phyloP scores from a whole-genome alignment of 2,797 vertebrate species.

The Anabacerthia variegaticeps region DNA sequence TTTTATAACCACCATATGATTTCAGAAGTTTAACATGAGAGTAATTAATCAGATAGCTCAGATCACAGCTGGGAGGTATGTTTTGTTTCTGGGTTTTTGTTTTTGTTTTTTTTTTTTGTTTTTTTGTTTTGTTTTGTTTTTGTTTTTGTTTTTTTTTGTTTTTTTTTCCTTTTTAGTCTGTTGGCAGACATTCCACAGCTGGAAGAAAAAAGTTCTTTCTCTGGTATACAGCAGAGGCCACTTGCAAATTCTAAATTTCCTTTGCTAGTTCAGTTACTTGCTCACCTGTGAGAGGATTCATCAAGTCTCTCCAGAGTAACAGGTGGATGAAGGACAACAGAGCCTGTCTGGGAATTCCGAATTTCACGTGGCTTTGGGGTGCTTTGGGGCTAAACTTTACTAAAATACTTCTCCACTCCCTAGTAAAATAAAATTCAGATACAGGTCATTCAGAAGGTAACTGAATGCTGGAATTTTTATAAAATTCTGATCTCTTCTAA shows the following conservation, averaged over 20 bases:
- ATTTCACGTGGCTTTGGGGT: rapidly evolving
- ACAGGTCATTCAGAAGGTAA: background rate
- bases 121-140: background rate
- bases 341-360: background rate
- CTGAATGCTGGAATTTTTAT: background rate
- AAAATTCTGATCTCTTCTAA: background rate
- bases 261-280: background rate
- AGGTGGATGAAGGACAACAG: background rate
- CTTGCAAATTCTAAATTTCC: background rate
- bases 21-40: background rate
- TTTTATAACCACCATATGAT: background rate
- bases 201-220: background rate
- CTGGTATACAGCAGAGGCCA: background rate
- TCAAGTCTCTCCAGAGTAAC: background rate
- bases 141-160: too few relatives aligned
- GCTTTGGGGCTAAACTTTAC: background rate
- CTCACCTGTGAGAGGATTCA: background rate
- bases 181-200: background rate
- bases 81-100: background rate
- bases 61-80: background rate
- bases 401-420: background rate
- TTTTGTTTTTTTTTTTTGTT: too few relatives aligned
- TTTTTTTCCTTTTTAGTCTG: background rate
- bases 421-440: background rate
- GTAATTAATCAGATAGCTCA: background rate